These are phyloP conservation scores for Brachionus calyciflorus DNA, from an alignment of 1,140 invertebrate species.

Conservation along the genomic window DNA sequence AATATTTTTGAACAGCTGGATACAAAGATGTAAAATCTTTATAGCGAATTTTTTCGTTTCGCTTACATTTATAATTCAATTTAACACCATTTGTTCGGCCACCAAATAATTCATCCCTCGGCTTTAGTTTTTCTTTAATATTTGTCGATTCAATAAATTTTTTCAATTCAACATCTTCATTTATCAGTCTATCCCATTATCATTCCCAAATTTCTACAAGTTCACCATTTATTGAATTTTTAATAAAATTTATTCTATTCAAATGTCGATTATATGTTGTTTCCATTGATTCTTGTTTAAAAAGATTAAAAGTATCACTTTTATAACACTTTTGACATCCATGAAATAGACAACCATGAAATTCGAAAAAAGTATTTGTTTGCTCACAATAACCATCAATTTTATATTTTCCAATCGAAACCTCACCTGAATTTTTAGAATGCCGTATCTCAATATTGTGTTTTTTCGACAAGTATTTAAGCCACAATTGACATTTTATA, in stretches of 20 bases:
- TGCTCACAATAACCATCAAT: slow-evolving; percentile 39
- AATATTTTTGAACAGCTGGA: slow-evolving; percentile 46
- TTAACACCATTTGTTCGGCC: slow-evolving; percentile 54
- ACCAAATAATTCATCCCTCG: slow-evolving; percentile 55
- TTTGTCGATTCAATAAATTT: too few species aligned
- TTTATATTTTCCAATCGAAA: neutral
- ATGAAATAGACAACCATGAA: slow-evolving; percentile 50
- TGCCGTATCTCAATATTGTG: slow-evolving; percentile 10
- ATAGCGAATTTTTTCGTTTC: slow-evolving; percentile 55
- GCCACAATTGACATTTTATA: slow-evolving; percentile 15
- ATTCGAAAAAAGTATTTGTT: slow-evolving; percentile 48
- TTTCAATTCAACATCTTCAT: neutral
- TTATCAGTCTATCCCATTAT: slow-evolving; percentile 48
- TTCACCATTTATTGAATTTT: slow-evolving; percentile 40
- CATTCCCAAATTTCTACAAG: slow-evolving; percentile 50
- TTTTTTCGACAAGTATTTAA: slow-evolving; percentile 25
- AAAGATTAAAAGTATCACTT: slow-evolving; percentile 17
- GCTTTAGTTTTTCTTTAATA: slow-evolving; percentile 45
- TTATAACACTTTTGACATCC: slow-evolving; percentile 50
- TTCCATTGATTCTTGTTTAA: slow-evolving; percentile 45
- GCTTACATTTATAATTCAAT: slow-evolving; percentile 50
- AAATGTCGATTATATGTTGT: slow-evolving; percentile 47
- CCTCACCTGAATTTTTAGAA: neutral
- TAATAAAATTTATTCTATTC: slow-evolving; percentile 43
- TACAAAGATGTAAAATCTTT: slow-evolving; percentile 56